Conservation (phyloP, 2,113 vertebrate species). For the Bubo blakistoni region DNA sequence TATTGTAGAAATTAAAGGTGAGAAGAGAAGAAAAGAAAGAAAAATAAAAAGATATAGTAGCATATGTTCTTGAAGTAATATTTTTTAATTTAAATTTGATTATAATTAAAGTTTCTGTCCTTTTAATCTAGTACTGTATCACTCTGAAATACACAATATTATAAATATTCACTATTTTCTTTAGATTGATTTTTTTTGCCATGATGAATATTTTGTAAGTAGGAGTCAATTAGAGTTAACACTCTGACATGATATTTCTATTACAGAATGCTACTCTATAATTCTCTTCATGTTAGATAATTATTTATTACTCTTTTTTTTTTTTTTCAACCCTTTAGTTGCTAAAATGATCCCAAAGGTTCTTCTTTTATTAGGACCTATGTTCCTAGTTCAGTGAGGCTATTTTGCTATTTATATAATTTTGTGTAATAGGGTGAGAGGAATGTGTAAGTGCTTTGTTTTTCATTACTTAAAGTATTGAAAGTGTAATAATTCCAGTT, state of each 20-base stretch:
- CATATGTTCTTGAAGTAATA: neutral
- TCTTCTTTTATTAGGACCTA: neutral
- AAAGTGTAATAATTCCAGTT: neutral
- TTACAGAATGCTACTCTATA: neutral
- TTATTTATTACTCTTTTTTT: neutral
- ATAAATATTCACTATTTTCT: neutral
- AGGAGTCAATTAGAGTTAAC: neutral
- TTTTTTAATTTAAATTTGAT: neutral
- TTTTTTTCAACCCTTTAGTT: fast-evolving
- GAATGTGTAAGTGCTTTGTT: neutral
- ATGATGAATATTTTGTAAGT: neutral
- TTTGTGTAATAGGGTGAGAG: neutral
- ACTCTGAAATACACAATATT: neutral
- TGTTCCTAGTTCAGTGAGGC: neutral
- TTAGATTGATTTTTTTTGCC: neutral
- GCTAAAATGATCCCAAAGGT: neutral
- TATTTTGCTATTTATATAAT: neutral
- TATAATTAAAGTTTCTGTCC: neutral
- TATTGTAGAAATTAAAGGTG: neutral
- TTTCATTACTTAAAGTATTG: neutral
- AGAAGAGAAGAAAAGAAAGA: neutral
- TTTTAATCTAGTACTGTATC: neutral
- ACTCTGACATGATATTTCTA: neutral
- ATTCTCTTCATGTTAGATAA: neutral
- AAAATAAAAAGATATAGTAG: neutral